Base-by-base conservation (phyloP, 1,140 invertebrate species). In the Fopius arisanus region DNA sequence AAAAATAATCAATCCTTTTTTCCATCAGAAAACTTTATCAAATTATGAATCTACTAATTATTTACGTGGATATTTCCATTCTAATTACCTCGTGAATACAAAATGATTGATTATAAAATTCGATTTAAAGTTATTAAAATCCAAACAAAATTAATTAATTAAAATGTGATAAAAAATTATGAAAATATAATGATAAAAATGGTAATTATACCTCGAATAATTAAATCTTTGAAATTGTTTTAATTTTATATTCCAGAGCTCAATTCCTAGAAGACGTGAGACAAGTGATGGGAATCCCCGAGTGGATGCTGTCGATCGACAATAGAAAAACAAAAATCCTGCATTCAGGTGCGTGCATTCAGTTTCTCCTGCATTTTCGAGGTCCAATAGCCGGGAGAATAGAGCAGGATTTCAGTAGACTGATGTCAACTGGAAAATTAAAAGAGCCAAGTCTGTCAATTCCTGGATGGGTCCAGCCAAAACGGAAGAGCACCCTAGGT, bases 271-370 rank as follows among this genome's bases (percentile, higher is more conserved):
- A 94, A 74, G 94, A 96, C 77, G 89, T 97, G 1, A 90, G 95
- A 54, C 88, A 91, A 71, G 92, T 96, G 1, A 91, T 97, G 91
- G 95, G 94, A 2, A 92, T 96, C 43, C 95, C 96, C 0, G 93
- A 95, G 80, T 97, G 96, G 96, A 95, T 96, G 90, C 81, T 97
- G 48, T 93, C 93, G 5, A 92, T 96, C 9, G 96, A 97, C 87
- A 92, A 91, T 37, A 90, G 96, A 12, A 92, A 93, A 81, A 96
- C 95, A 0, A 93, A 93, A 80, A 89, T 90, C 28, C 88, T 97
- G 54, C 92, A 96, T 76, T 90, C 91, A 76, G 93, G 94, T 59
- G 90, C 92, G 70, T 98, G 96, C 81, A 90, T 97, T n/a, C 96
- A 97, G 86, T 90, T 97, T 78, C 89, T 95, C 37, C 88, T 97